Base-by-base conservation (phyloP, 2,888 invertebrate species). In the Lithophane semibrunnea region DNA sequence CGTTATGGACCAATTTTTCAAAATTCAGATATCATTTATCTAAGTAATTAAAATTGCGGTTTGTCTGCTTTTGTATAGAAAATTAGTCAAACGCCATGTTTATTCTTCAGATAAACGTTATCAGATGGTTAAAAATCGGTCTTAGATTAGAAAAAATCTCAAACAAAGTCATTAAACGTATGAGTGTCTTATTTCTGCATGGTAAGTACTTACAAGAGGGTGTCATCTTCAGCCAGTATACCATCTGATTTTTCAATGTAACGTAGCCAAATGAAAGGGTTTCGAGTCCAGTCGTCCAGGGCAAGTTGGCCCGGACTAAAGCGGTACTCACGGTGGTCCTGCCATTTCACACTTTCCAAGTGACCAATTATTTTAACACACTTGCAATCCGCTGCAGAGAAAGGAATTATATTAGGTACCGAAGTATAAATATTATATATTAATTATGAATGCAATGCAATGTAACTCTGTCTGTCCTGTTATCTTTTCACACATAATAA, bases 211-310 rank as follows among this genome's bases (percentile, higher is more conserved):
- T 77, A 96, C 96, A 92, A 87, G 2, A 96, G 88, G 2, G 95
- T 94, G 67, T 94, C 92, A 81, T 96, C 96, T 2, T 93, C 91
- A 21, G 88, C 77, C 2, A 95, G 77, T n/a, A 91, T 24, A 0
- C 94, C 95, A 49, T 95, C 93, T 4, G 87, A 77, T 82, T 93
- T 95, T 77, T 93, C 91, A 8, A 95, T 94, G 75, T 95, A 94
- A 73, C 92, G 88, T 3, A 96, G 88, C 96, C 96, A 96, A 60
- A 94, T 92, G 83, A 91, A 91, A 0, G 92, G 92, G 73, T 93
- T 86, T 29, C 81, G 69, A 0, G 90, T 89, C 95, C 95, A 96
- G 77, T 96, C 95, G 0, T 90, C 94, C 0, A 95, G 68, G 0
- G 91, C 81, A 18, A 96, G 89, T 64, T 82, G 77, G 0, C 93